Percentiles rank a stretch among this genome's conserved stretches.
phyloP scores from a whole-genome alignment of 1,140 invertebrate genomes.

The Drosophila subobscura region DNA sequence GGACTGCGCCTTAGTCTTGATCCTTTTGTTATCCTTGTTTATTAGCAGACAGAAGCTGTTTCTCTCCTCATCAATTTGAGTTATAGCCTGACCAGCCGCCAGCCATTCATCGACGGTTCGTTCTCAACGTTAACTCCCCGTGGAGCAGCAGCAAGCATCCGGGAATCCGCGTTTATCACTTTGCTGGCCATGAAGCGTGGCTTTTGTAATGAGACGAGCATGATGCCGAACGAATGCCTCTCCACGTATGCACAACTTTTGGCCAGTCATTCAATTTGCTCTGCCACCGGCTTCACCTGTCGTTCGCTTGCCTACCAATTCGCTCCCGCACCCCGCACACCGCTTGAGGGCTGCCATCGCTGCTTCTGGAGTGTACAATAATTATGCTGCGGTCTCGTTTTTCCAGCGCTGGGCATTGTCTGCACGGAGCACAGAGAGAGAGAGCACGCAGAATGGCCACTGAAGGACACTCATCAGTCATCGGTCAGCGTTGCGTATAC shows the following conservation, averaged over 20 bases:
- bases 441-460: no score
- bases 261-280: conserved; percentile 70
- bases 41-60: no score
- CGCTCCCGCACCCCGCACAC: not conserved
- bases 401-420: conserved; percentile 15
- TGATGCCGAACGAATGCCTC: conserved; percentile 43
- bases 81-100: conserved; percentile 25
- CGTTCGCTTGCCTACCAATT: not conserved
- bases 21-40: no score
- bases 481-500: no score
- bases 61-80: conserved; percentile 38
- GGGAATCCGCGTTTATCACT: conserved; percentile 47
- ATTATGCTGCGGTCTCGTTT: conserved; percentile 62
- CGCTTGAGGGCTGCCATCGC: not conserved
- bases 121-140: no score
- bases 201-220: conserved; percentile 73
- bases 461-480: no score
- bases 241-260: conserved; percentile 32
- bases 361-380: conserved; percentile 60
- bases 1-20: no score
- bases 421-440: no score
- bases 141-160: no score
- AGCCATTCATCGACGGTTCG: conserved; percentile 5
- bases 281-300: not conserved
- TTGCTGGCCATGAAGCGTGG: conserved; percentile 44